Conservation (phyloP, 2,888 invertebrate genomes). For the Hipparchia sbordonii region DNA sequence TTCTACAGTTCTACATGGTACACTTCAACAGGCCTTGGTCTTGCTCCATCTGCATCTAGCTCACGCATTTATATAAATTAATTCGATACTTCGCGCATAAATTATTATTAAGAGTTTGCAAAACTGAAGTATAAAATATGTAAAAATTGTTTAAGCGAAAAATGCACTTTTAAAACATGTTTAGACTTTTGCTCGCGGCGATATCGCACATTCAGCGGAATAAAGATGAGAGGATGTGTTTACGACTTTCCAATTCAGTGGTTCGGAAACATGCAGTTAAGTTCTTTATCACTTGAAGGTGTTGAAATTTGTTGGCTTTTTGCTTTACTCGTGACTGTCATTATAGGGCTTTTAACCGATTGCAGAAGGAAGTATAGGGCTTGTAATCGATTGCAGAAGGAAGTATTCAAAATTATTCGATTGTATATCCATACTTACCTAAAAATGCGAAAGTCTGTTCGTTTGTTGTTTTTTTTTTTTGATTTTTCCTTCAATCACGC, state of each 20-base stretch:
- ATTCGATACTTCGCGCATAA: not conserved
- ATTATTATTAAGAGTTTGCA: not conserved
- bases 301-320: not conserved
- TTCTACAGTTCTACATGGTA: too few relatives aligned
- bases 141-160: constrained; percentile 43
- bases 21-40: too few relatives aligned
- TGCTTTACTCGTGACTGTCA: not conserved
- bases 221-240: constrained; percentile 35
- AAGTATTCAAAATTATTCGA: too few relatives aligned
- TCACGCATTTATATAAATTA: too few relatives aligned
- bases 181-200: constrained; percentile 39
- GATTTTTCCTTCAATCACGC: too few relatives aligned
- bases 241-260: constrained; percentile 30
- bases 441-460: too few relatives aligned
- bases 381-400: too few relatives aligned
- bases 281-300: constrained; percentile 31
- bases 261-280: constrained; percentile 20
- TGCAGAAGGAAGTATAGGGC: too few relatives aligned
- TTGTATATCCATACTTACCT: too few relatives aligned
- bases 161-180: constrained; percentile 43
- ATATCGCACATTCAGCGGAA: constrained; percentile 37
- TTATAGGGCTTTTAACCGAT: too few relatives aligned
- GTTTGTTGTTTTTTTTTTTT: too few relatives aligned
- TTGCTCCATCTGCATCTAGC: too few relatives aligned
- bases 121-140: constrained; percentile 21